Base-by-base conservation (phyloP, 2,888 invertebrate species). In the Ophioninae sp. region DNA sequence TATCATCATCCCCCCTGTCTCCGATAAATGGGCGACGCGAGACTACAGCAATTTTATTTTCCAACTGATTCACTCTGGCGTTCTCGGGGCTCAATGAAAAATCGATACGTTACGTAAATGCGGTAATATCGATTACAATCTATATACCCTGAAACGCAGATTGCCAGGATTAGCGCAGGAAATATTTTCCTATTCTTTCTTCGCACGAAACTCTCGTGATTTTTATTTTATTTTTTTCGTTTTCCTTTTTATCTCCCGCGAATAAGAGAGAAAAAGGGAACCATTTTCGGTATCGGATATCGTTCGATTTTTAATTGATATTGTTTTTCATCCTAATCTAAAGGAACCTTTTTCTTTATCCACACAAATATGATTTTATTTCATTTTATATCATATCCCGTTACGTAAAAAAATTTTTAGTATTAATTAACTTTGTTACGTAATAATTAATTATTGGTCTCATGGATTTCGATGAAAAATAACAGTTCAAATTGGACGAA, bases 11-110 rank as follows among this genome's bases (percentile, higher is more conserved):
- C 77, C 30, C 13, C 44, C 44, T 44, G 44, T 69, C 72, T 75
- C 65, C 85, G 82, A 86, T 85, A 85, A 86, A 86, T 84, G 85
- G 76, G n/a, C 82, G 81, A 83, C n/a, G 79, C 81, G 44, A 63
- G 44, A 65, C 79, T 69, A 81, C 76, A 74, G 79, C 85, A 76
- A 85, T 86, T 87, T 87, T 86, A 86, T 86, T 86, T 85, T 85
- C 84, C 86, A 82, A 78, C 85, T 80, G 81, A 86, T 86, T 86
- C 85, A 82, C 82, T 81, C 65, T n/a, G 22, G 67, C 37, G 71
- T 82, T 86, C 44, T 13, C 77, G 41, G 30, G 65, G 74, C 63
- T 68, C 71, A 76, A 79, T 69, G 67, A 82, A 74, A 82, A 82
- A 78, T 79, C 75, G 67, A 79, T 79, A 61, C 22, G 79, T 79